Percentiles rank a stretch among this genome's conserved stretches.
Evolutionary conservation across 1,140 invertebrate species (phyloP).

Genomic region (Diabrotica virgifera): DNA sequence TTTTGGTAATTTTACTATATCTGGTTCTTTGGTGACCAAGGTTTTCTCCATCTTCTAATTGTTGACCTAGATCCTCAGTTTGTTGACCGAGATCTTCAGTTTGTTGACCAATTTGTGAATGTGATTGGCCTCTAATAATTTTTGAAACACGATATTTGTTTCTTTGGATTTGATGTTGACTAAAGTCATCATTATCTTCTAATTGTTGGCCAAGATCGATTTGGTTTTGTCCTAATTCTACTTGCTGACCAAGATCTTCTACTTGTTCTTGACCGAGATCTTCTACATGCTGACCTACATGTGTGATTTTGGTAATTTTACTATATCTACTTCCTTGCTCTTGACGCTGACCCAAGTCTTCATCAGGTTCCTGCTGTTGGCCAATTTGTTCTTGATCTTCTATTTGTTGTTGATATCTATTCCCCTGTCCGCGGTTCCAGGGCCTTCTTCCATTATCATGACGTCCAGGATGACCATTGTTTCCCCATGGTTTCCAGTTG

Average conservation of each 20-base stretch:
- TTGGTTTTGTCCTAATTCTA: conserved; percentile 9
- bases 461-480: no score
- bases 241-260: neutral
- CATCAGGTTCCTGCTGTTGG: neutral
- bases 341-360: neutral
- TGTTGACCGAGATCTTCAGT: conserved; percentile 8
- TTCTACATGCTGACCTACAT: neutral
- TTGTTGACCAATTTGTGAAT: neutral
- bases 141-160: neutral
- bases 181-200: conserved; percentile 6
- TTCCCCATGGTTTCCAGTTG: no score
- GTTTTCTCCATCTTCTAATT: neutral
- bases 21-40: neutral
- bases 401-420: neutral
- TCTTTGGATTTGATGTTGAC: neutral
- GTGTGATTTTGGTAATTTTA: neutral
- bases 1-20: neutral
- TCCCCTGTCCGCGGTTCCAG: neutral
- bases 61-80: conserved; percentile 4
- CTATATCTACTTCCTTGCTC: neutral
- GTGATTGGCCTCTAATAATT: neutral
- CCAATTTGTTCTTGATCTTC: neutral
- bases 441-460: no score
- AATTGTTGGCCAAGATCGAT: conserved; percentile 3
- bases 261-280: conserved; percentile 16